Base-by-base conservation (phyloP, 2,113 vertebrate genomes). In the Aptenodytes forsteri region DNA sequence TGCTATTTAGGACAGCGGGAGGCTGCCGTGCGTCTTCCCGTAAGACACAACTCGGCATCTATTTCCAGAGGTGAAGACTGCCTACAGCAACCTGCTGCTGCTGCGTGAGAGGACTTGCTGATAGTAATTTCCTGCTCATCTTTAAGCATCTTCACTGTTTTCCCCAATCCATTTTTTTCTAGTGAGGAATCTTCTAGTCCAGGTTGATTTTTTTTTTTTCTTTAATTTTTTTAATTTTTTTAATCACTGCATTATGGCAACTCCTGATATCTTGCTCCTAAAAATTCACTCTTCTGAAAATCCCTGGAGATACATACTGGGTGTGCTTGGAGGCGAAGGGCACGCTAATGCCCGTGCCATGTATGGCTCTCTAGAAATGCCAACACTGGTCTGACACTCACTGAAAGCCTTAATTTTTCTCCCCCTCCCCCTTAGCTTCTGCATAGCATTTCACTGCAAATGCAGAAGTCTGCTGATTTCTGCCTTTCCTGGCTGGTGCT, bases 281-380 rank as follows among this genome's bases (percentile, higher is more conserved):
- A 76, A 76, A 81, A 46, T 22, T 44, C n/a, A 7, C 40, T 84
- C 8, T 22, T 50, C 25, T 70, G 47, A n/a, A 65, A 66, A 16
- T 38, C 40, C 20, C 36, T 52, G 50, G 64, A 29, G 44, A 11
- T 25, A 2, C 10, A 10, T 16, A 3, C 1, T 21, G n/a, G 20
- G 6, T 20, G 52, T 36, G 46, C 30, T 36, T 34, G 30, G 52
- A 67, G 67, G 34, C 38, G 30, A 52, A 71, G 56, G 81, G 10
- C n/a, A 17, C 5, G 0, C 34, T 49, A 16, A 18, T 2, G 16
- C 64, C 58, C 2, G 4, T 80, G 84, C 46, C 36, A 4, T 0
- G 0, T 54, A 2, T 6, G 15, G 54, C 65, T 40, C 46, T 50
- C 54, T 61, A 36, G 49, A 58, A 81, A 11, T 38, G 86, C 82